Evolutionary conservation across 37 sponge, comb jelly and placozoan species (phyloP).

Genomic region (Oopsacas minuta): DNA sequence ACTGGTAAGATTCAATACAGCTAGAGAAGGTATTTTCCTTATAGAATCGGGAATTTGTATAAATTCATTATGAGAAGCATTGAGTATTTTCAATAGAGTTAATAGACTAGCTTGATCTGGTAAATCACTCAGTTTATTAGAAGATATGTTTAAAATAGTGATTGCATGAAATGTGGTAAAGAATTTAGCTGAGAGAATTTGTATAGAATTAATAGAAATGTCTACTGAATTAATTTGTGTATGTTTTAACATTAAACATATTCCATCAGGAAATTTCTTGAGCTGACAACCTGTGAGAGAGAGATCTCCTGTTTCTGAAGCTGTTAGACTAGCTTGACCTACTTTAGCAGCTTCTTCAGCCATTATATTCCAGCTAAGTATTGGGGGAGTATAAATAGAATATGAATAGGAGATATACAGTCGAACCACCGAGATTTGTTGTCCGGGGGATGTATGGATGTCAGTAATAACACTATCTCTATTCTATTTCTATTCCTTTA

Average conservation of each 20-base stretch:
- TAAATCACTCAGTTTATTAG: neutral
- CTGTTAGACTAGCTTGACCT: neutral
- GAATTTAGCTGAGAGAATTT: neutral
- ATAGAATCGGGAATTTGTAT: neutral
- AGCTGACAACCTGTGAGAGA: neutral
- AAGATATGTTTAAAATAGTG: neutral
- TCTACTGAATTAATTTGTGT: neutral
- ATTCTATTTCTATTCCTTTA: too few relatives aligned
- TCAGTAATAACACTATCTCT: too few relatives aligned
- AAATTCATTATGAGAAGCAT: neutral
- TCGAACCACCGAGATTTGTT: too few relatives aligned
- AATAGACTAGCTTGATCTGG: neutral
- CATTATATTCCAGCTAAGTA: too few relatives aligned
- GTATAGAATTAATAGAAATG: neutral
- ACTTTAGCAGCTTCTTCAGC: slow-evolving; percentile 13
- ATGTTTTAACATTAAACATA: neutral
- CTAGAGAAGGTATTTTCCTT: neutral
- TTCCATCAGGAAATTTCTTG: neutral
- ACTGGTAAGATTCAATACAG: neutral
- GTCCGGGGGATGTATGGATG: too few relatives aligned
- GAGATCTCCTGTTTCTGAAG: neutral
- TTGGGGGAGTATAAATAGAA: too few relatives aligned
- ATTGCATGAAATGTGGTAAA: neutral
- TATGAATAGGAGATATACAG: too few relatives aligned
- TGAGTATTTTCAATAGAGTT: neutral